Evolutionary conservation across 2,113 vertebrate species (phyloP).

Genomic region (Rhizomys pruinosus): DNA sequence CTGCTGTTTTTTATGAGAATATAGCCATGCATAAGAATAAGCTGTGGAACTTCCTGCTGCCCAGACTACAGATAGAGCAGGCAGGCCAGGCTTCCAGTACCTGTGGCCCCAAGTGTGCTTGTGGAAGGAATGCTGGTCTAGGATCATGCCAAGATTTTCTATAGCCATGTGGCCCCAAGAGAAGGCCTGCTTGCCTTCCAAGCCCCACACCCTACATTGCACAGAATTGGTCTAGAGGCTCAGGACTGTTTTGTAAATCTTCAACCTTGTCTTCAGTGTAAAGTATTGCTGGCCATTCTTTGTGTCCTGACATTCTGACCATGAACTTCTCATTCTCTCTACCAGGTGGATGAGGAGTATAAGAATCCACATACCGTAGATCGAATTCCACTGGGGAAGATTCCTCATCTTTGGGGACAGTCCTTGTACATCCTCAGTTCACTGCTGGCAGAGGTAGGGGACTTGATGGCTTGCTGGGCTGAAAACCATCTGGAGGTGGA

Average conservation of each 20-base stretch:
- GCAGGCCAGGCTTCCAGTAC: not conserved
- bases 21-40: not conserved
- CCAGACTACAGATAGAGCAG: not conserved
- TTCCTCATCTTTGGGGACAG: conserved; percentile 98
- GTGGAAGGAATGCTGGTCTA: not conserved
- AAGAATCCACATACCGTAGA: conserved; percentile 95
- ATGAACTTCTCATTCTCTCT: conserved; percentile 65
- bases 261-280: not conserved
- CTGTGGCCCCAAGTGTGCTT: not conserved
- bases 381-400: conserved; percentile 91
- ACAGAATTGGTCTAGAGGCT: not conserved
- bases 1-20: not conserved
- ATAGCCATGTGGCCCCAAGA: not conserved
- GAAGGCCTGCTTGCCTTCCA: not conserved
- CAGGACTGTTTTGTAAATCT: not conserved
- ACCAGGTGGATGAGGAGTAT: conserved; percentile 96
- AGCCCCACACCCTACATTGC: not conserved
- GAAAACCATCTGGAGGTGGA: not conserved
- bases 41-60: not conserved
- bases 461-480: not conserved
- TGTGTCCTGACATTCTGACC: conserved; percentile 29
- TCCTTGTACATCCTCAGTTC: conserved; percentile 95
- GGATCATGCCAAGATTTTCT: not conserved
- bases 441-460: conserved; percentile 94
- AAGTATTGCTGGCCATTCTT: not conserved